phyloP scores from a whole-genome alignment of 2,888 invertebrate species.

The Lucinisca nassula region DNA sequence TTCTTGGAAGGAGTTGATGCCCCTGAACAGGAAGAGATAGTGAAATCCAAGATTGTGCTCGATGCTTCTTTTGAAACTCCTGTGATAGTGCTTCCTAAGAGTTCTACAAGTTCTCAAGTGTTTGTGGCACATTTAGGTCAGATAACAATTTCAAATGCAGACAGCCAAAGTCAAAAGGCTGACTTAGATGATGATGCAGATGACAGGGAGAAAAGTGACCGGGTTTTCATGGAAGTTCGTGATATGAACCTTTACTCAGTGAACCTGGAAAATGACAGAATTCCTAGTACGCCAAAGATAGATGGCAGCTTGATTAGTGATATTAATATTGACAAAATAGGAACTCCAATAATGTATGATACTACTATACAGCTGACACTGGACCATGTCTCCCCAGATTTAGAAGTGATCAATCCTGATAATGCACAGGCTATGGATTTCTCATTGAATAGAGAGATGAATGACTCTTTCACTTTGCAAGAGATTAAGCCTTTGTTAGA shows the following conservation, averaged over 20 bases:
- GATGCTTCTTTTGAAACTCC: constrained; percentile 95
- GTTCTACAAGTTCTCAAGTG: constrained; percentile 93
- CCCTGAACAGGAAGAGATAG: constrained; percentile 26
- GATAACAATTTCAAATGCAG: constrained; percentile 90
- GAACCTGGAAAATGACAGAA: constrained; percentile 89
- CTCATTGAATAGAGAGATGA: constrained; percentile 22
- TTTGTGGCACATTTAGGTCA: constrained; percentile 97
- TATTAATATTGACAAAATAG: constrained; percentile 90
- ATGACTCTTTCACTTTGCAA: constrained; percentile 35
- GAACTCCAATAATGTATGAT: constrained; percentile 95
- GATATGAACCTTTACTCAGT: constrained; percentile 96
- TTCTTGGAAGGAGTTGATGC: constrained; percentile 45
- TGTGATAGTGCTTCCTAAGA: constrained; percentile 95
- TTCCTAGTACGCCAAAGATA: constrained; percentile 14
- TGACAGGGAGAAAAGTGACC: constrained; percentile 72
- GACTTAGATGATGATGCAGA: constrained; percentile 38
- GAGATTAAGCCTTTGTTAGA: constrained; percentile 86
- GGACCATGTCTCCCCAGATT: constrained; percentile 87
- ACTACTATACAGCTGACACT: constrained; percentile 93
- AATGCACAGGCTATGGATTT: constrained; percentile 29
- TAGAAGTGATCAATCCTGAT: constrained; percentile 81
- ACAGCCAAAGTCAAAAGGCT: constrained; percentile 40
- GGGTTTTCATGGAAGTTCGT: constrained; percentile 88
- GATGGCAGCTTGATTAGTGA: constrained; percentile 43
- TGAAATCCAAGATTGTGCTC: constrained; percentile 56